A percentile compares a stretch with the other conserved stretches of the same genome.
Conservation (phyloP, 92 coral and sea anemone species). For the Epizoanthus scotinus region DNA sequence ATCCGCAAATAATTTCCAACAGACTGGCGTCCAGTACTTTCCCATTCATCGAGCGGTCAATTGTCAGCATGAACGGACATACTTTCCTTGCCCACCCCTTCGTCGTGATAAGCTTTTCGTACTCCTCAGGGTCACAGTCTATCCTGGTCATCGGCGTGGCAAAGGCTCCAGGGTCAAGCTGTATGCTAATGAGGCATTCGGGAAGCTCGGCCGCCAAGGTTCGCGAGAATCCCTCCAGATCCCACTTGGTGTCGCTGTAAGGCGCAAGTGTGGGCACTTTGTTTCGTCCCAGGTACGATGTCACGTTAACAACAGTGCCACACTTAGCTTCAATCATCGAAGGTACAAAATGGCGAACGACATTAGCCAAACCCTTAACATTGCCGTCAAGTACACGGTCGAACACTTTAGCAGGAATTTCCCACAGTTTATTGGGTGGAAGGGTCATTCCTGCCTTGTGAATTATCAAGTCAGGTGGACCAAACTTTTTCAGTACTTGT, state of each 20-base stretch:
- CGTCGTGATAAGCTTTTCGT: slow-evolving; percentile 35
- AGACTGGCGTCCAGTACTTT: slow-evolving; percentile 27
- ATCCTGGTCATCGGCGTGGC: slow-evolving; percentile 36
- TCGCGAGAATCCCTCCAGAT: slow-evolving; percentile 48
- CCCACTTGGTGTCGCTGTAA: slow-evolving; percentile 40
- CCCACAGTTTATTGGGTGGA: slow-evolving; percentile 43
- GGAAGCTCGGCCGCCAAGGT: slow-evolving; percentile 49
- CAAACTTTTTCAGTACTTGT: slow-evolving; percentile 31
- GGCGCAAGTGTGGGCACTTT: slow-evolving; percentile 36
- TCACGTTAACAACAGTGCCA: slow-evolving; percentile 44
- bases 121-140: slow-evolving; percentile 38
- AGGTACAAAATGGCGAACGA: slow-evolving; percentile 53
- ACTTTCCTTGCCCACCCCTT: slow-evolving; percentile 51
- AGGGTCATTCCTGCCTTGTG: slow-evolving; percentile 43
- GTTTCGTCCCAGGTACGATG: slow-evolving; percentile 45
- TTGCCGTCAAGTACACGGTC: slow-evolving; percentile 47
- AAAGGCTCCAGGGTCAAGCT: slow-evolving; percentile 48
- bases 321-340: slow-evolving; percentile 29
- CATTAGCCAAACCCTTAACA: slow-evolving; percentile 42
- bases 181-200: slow-evolving; percentile 36
- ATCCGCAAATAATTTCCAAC: slow-evolving; percentile 24
- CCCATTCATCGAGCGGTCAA: slow-evolving; percentile 46
- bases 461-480: slow-evolving; percentile 38
- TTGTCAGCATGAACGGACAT: slow-evolving; percentile 42
- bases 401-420: slow-evolving; percentile 43